Percentiles rank a stretch among this genome's conserved stretches.
Conservation (phyloP, 2,888 invertebrate species). For the Melieria picta region DNA sequence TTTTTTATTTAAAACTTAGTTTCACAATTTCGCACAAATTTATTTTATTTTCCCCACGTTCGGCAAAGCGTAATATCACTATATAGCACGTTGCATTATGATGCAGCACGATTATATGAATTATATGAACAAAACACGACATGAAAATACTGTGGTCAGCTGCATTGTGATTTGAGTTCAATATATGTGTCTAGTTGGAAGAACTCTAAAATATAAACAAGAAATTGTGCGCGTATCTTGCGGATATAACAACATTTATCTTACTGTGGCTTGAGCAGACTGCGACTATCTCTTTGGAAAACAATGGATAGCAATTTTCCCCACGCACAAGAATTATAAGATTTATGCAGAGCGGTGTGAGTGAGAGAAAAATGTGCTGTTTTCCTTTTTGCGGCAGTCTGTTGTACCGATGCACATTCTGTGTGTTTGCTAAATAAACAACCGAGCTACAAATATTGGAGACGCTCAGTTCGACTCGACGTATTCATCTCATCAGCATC, state of each 20-base stretch:
- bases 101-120: too few species aligned
- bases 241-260: constrained; percentile 22
- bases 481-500: background rate
- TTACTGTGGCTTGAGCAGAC: constrained; percentile 5
- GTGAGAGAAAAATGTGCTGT: constrained; percentile 7
- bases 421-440: constrained; percentile 49
- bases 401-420: constrained; percentile 7
- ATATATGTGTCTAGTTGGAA: constrained; percentile 20
- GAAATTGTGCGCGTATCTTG: constrained; percentile 37
- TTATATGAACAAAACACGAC: too few species aligned
- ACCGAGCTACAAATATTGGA: constrained; percentile 40
- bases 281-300: constrained; percentile 45
- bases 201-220: constrained; percentile 47
- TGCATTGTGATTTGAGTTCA: too few species aligned
- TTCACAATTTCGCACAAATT: too few species aligned
- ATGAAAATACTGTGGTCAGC: too few species aligned
- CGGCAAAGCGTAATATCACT: too few species aligned
- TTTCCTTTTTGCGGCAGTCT: constrained; percentile 35
- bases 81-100: too few species aligned
- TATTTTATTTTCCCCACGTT: too few species aligned
- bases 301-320: constrained; percentile 38
- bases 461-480: constrained; percentile 1
- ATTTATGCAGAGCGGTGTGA: constrained; percentile 18
- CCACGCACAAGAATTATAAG: background rate
- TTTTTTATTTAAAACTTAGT: background rate